Evolutionary conservation across 2,888 invertebrate genomes (phyloP), one percentile per base, ranked within the genome.

Genomic region (Caenorhabditis zanzibari): DNA sequence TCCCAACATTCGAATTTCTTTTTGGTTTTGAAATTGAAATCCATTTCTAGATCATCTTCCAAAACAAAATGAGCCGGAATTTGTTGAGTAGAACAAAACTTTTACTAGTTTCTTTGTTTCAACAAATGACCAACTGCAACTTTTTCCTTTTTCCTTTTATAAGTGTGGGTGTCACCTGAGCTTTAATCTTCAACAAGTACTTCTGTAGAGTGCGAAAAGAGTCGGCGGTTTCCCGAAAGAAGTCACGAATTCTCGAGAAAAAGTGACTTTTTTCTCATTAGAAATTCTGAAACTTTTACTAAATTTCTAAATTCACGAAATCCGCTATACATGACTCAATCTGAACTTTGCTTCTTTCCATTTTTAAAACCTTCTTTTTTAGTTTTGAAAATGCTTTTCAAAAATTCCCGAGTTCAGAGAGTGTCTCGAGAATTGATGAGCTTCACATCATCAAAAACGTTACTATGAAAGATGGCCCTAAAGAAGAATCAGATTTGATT

Each of bases 281-380:
- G 28, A 16, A 22, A 66, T 66, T 66, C 52, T 7, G 19, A 35
- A 59, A 52, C 44, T 63, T 49, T 66, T 66, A 52, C 66, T 35
- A 22, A 66, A 66, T 49, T 24, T 54, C 14, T 54, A 24, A 10
- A 64, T 47, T 35, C 12, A 19, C n/a, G 9, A 32, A 28, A 6
- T 12, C 26, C n/a, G n/a, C 28, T 47, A 47, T 64, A 28, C 19
- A 66, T 66, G 66, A 49, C 35, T 66, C 66, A 66, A 35, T 9
- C 32, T 66, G 66, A 66, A 66, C 66, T 66, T 66, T 66, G 49
- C 66, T 52, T 66, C 41, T 66, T 66, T 66, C 35, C 14, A 1
- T 19, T 47, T 26, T 19, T 19, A 14, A 44, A 52, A 26, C 26
- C 26, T 44, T 44, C 10, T 41, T 61, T 61, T 10, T 10, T 9